Base-by-base conservation (phyloP, 2,797 vertebrate genomes). In the Vireo griseus region DNA sequence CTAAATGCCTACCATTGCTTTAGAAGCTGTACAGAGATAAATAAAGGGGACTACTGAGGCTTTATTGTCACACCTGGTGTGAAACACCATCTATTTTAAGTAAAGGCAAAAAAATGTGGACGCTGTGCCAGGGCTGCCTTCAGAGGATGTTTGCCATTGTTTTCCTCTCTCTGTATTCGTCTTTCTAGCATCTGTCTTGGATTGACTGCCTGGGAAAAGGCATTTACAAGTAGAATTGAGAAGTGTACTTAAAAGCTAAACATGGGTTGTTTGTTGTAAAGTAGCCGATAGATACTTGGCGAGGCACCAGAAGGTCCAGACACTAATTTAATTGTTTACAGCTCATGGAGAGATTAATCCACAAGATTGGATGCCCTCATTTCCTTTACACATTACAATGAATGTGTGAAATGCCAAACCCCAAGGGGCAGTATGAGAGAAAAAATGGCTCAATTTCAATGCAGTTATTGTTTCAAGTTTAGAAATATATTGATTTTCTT, bases 301-400 rank as follows among this genome's bases (percentile, higher is more conserved):
- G 19, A 62, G 55, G 58, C 84, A 92, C 96, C 95, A 92, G 33
- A 94, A 95, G 96, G 93, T 93, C 93, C 93, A 88, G 94, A 94
- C 84, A 69, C 81, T 95, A 96, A 95, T 96, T 75, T 91, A 88
- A 95, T 96, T 92, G 92, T 94, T 97, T 95, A 92, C 92, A 87
- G 93, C 95, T 96, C 92, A 69, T 84, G 93, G 93, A 85, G 90
- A 94, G 94, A 95, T 96, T 95, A 95, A 95, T 92, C 92, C 96
- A 54, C 90, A 69, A 94, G 90, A 95, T 73, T 94, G 92, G 95
- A 95, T 94, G 93, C 92, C 93, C 90, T 95, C 67, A 81, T 87
- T 95, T 97, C 93, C 95, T 96, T 95, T 88, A 76, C 11, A 1
- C 85, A 48, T 86, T 77, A 95, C 94, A 95, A 91, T 95, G 93